A percentile compares a stretch with the other conserved stretches of the same genome.
These are phyloP conservation scores for Acomys russatus DNA, from an alignment of 2,797 vertebrate species.

Conservation along the genomic window DNA sequence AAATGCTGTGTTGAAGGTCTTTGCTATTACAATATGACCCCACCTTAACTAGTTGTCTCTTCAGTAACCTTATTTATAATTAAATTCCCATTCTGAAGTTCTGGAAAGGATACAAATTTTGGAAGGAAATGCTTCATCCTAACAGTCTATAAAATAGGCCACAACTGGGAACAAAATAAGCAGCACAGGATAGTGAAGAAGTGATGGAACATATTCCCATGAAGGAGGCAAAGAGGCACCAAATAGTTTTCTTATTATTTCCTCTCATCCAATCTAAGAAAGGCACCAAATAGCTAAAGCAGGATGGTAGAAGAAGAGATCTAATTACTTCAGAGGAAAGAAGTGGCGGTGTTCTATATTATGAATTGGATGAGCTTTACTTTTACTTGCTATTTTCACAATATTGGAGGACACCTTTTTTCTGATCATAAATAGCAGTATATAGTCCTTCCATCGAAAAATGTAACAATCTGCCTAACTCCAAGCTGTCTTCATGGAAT, in stretches of 20 bases:
- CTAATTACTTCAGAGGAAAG: neutral
- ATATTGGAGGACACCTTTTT: neutral
- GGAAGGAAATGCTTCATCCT: neutral
- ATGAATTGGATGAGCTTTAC: neutral
- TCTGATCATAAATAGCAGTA: neutral
- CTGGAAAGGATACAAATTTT: neutral
- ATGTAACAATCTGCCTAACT: neutral
- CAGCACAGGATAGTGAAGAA: neutral
- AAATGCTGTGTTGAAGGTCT: neutral
- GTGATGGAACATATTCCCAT: neutral
- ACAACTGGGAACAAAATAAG: neutral
- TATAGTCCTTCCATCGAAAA: neutral
- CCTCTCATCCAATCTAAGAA: neutral
- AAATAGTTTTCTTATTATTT: neutral
- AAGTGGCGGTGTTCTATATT: neutral
- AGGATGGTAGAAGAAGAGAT: neutral
- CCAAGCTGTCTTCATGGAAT: neutral
- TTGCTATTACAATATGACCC: neutral
- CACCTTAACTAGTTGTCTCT: neutral
- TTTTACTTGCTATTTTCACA: neutral
- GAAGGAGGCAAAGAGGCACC: neutral
- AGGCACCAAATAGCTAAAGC: neutral
- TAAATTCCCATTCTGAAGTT: neutral
- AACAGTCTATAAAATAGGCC: neutral
- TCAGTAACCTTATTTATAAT: neutral